phyloP scores from a whole-genome alignment of 1,140 invertebrate species.

The Triops cancriformis region DNA sequence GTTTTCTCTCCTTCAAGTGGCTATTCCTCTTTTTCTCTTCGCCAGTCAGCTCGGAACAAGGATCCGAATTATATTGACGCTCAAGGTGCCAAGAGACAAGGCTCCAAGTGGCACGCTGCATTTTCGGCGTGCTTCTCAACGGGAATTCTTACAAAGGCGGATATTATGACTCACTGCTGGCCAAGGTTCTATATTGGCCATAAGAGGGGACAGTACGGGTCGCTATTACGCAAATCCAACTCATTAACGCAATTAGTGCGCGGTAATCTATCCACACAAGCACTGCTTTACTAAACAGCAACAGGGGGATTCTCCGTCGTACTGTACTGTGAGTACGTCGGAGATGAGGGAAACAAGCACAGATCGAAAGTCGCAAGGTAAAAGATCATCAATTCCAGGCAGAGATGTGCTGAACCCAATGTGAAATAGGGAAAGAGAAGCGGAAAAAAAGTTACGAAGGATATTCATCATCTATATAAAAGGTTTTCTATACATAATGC shows the following conservation, averaged over 20 bases:
- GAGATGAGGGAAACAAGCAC: background rate
- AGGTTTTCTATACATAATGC: background rate
- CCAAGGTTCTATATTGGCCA: background rate
- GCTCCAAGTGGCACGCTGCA: no score
- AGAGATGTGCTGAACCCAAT: background rate
- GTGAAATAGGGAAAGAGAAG: background rate
- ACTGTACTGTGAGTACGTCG: background rate
- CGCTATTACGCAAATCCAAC: background rate
- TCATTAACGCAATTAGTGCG: background rate
- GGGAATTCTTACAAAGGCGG: no score
- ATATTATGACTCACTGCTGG: no score
- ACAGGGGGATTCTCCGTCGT: background rate
- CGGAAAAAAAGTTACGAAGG: background rate
- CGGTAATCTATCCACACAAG: background rate
- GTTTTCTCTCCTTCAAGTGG: no score
- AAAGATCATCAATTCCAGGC: slow-evolving; percentile 7
- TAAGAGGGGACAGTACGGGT: background rate
- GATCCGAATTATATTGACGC: no score
- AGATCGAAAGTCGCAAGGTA: slow-evolving; percentile 1
- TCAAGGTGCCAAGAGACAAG: no score
- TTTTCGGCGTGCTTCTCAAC: no score
- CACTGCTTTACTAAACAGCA: background rate
- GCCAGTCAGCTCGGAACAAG: no score
- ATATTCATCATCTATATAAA: slow-evolving; percentile 1
- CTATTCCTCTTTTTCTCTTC: no score